These are phyloP conservation scores for Hepsetus odoe DNA, from an alignment of 2,113 vertebrate species.

Conservation along the genomic window DNA sequence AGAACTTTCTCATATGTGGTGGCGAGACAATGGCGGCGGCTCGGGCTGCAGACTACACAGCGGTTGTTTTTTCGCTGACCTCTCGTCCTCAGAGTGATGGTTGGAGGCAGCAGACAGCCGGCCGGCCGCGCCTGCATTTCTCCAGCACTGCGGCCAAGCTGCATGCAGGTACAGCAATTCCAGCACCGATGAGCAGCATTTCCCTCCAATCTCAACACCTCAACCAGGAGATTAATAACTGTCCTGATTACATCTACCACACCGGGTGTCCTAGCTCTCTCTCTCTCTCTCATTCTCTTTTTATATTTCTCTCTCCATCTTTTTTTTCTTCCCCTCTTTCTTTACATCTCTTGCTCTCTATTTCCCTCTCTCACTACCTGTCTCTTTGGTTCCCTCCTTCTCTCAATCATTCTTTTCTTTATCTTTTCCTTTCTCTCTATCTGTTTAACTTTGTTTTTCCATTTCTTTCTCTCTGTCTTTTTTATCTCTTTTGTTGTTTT, in stretches of 20 bases:
- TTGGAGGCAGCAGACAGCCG: slow-evolving; percentile 63
- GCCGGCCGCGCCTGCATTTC: too few relatives aligned
- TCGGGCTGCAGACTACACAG: slow-evolving; percentile 74
- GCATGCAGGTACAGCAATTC: slow-evolving; percentile 48
- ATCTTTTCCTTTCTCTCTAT: neutral
- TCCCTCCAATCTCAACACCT: slow-evolving; percentile 45
- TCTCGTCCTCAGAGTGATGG: slow-evolving; percentile 70
- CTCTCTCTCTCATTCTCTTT: neutral
- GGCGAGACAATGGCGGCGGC: slow-evolving; percentile 72
- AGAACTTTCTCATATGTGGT: slow-evolving; percentile 74
- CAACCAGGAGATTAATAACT: slow-evolving; percentile 55
- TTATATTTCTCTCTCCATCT: neutral
- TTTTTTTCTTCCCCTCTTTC: too few relatives aligned
- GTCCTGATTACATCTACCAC: slow-evolving; percentile 54
- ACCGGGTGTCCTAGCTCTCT: slow-evolving; percentile 19
- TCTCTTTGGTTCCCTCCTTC: slow-evolving; percentile 1
- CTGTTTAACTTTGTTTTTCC: neutral
- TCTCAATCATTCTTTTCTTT: neutral
- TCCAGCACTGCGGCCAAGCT: slow-evolving; percentile 25
- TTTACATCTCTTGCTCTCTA: neutral
- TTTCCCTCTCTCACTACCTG: neutral
- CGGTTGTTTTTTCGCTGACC: slow-evolving; percentile 78
- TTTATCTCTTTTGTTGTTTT: neutral
- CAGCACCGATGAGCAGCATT: slow-evolving; percentile 48
- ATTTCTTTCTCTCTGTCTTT: neutral